A percentile compares a stretch with the other conserved stretches of the same genome.
Evolutionary conservation across 2,888 invertebrate genomes (phyloP).

Genomic region (Nomada ruficornis): DNA sequence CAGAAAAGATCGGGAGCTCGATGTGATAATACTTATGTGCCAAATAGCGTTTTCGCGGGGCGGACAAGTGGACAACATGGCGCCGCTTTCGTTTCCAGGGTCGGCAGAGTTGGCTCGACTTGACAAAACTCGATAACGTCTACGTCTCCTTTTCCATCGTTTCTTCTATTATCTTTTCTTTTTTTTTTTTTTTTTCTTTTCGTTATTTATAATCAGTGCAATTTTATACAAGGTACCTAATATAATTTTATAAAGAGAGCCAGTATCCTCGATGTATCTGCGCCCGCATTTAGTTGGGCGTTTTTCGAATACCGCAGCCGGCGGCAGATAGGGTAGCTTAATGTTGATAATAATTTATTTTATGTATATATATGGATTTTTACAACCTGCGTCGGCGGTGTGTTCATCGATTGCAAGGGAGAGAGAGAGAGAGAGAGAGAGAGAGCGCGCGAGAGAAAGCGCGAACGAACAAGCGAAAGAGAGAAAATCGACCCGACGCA

Average conservation of each 20-base stretch:
- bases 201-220: constrained; percentile 83
- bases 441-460: constrained; percentile 27
- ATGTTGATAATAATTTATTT: constrained; percentile 84
- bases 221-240: constrained; percentile 84
- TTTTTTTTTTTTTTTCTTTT: constrained; percentile 55
- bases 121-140: constrained; percentile 72
- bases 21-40: constrained; percentile 84
- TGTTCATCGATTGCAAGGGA: constrained; percentile 63
- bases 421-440: constrained; percentile 6
- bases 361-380: constrained; percentile 83
- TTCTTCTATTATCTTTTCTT: constrained; percentile 10
- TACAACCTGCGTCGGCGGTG: constrained; percentile 77
- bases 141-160: constrained; percentile 69
- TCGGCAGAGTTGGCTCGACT: constrained; percentile 78
- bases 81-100: constrained; percentile 69
- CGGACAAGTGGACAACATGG: constrained; percentile 34
- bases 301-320: constrained; percentile 62
- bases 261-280: constrained; percentile 82
- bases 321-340: constrained; percentile 81
- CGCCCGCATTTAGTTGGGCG: constrained; percentile 67
- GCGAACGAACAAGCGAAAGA: constrained; percentile 36
- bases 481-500: constrained; percentile 58
- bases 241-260: constrained; percentile 84
- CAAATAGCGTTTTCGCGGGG: constrained; percentile 82
- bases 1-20: constrained; percentile 76